Evolutionary conservation across 1,140 invertebrate genomes (phyloP), one percentile per base, ranked within the genome.

Genomic region (Zaprionus gabonicus): DNA sequence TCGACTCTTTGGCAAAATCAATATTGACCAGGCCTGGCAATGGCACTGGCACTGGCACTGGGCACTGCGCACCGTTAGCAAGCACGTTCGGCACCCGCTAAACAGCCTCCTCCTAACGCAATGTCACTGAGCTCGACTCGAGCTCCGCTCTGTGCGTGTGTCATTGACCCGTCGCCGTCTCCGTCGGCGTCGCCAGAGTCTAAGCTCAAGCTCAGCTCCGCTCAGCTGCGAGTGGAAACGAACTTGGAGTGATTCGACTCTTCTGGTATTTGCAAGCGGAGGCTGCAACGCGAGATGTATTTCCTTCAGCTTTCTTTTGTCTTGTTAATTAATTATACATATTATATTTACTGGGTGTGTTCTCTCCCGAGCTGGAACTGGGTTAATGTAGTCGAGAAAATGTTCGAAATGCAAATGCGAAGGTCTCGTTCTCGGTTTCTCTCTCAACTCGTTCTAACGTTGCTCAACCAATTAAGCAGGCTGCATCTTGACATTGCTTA

Each of bases 321-420:
- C 38, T 53, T 13, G 23, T 64, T 72, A 79, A 74, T 80, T 87
- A 78, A 75, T 83, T 75, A 73, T 77, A 71, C 76, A 46, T 38
- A 57, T 64, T 64, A 41, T 34, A 34, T 72, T 82, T 71, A 62
- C 73, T 69, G 85, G 81, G 84, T 88, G 84, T 87, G 80, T 78
- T 72, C 72, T 74, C 46, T 27, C 9, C 31, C 31, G 3, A 38
- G 57, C 70, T 81, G 73, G 73, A 90, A 91, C 80, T 90, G 85
- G 86, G 85, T 90, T 91, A 90, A 91, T 85, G 72, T 62, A 34
- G 56, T 46, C 63, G 70, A 63, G 67, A 76, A 71, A 69, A 71
- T 64, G 46, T 23, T 31, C n/a, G 13, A 73, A 59, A 75, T 81
- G 59, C 76, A 75, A 84, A 78, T 78, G 78, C 59, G 17, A 9